Evolutionary conservation across 64 coral and sea anemone species (phyloP).

Genomic region (Dendronephthya gigantea): DNA sequence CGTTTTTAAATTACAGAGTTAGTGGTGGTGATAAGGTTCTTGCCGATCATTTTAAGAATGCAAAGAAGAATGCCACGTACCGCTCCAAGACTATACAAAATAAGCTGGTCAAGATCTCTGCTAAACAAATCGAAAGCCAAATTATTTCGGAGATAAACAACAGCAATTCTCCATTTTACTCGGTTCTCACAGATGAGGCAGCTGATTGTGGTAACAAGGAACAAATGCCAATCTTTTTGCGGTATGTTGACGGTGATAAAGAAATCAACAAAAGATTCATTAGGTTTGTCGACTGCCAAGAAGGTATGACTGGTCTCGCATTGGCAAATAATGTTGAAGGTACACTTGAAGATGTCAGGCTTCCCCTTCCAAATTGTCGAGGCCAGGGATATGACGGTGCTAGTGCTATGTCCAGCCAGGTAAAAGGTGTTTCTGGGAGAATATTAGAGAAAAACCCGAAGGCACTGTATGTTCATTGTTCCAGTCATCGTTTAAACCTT

Average conservation of each 20-base stretch:
- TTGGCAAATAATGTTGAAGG: constrained; percentile 12
- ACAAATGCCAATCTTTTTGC: background rate
- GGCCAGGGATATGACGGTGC: constrained; percentile 38
- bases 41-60: background rate
- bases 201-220: constrained; percentile 15
- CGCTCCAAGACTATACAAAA: constrained; percentile 18
- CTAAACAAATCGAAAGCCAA: constrained; percentile 3
- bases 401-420: constrained; percentile 3
- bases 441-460: constrained; percentile 13
- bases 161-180: constrained; percentile 34
- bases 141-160: constrained; percentile 20
- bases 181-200: constrained; percentile 31
- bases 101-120: background rate
- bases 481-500: constrained; percentile 1
- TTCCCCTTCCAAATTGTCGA: constrained; percentile 16
- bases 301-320: constrained; percentile 30
- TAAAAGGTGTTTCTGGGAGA: constrained; percentile 1
- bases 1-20: constrained; percentile 18
- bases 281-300: background rate
- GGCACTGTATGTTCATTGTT: constrained; percentile 33
- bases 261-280: background rate
- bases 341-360: constrained; percentile 25
- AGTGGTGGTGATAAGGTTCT: constrained; percentile 12
- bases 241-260: background rate
- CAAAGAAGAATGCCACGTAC: constrained; percentile 5